Evolutionary conservation across 2,888 invertebrate species (phyloP), one percentile per base, ranked within the genome.

Genomic region (Melanostoma mellinum): DNA sequence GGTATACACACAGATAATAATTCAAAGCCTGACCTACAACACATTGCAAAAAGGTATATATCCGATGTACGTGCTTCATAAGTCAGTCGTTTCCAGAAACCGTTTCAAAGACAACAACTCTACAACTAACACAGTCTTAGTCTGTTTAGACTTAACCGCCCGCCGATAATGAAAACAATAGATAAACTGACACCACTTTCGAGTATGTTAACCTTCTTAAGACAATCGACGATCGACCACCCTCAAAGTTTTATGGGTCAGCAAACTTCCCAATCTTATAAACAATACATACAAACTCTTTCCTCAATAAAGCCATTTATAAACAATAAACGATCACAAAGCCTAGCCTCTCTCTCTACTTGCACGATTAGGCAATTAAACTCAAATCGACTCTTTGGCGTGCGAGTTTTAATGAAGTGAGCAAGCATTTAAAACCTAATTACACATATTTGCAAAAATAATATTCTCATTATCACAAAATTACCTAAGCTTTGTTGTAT

Each of bases 211-310:
- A 36, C 42, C 40, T 52, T 30, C 5, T 61, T 8, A 73, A 42
- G 44, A 44, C 40, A 40, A 20, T 5, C 32, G 8, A 40, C 9
- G 3, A 4, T 32, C 9, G 65, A 53, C 48, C 76, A 55, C 53
- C 58, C 75, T 60, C 8, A 46, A 48, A 69, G 55, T 36, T 52
- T 60, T 46, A 48, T 76, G 65, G 72, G 56, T 78, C 72, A 72
- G 35, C 69, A 50, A 74, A 69, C 69, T 80, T 46, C 3, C 20
- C 20, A 20, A 20, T 20, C 20, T 20, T 20, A 20, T 20, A 53
- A 32, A 67, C 10, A 56, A 32, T 48, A 44, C 44, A n/a, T 9
- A 30, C 3, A 20, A 8, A 6, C 2, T 36, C 44, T 35, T 38
- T 35, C 48, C 8, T n/a, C 46, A 30, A 30, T 55, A 68, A 68